Conservation (phyloP, 2,797 vertebrate species). For the Garrulus glandarius region DNA sequence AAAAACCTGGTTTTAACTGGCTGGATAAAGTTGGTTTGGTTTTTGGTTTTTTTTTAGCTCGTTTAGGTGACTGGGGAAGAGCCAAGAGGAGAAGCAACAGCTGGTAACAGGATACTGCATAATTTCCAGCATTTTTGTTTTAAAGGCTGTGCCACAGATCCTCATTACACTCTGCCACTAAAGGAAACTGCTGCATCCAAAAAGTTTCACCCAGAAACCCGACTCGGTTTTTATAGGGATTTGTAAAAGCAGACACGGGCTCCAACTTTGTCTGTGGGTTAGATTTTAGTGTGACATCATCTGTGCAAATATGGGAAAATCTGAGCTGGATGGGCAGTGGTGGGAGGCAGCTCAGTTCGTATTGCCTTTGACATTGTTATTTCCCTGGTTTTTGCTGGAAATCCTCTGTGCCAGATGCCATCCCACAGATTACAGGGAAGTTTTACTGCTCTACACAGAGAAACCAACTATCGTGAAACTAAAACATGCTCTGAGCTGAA, state of each 20-base stretch:
- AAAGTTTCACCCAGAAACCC: slow-evolving; percentile 41
- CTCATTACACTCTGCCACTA: neutral
- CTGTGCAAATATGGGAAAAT: slow-evolving; percentile 28
- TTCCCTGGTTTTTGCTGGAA: neutral
- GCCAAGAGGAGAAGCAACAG: slow-evolving; percentile 36
- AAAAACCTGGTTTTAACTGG: neutral
- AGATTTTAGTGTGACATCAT: slow-evolving; percentile 38
- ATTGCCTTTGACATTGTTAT: neutral
- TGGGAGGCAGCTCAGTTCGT: neutral
- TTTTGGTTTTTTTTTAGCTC: neutral
- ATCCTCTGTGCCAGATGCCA: neutral
- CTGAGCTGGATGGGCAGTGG: neutral
- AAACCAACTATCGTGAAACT: neutral
- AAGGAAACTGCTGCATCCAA: slow-evolving; percentile 40
- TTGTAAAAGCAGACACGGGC: neutral
- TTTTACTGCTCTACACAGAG: neutral
- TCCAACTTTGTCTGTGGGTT: slow-evolving; percentile 21
- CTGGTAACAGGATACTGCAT: slow-evolving; percentile 31
- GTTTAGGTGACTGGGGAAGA: slow-evolving; percentile 1
- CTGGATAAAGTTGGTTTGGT: neutral
- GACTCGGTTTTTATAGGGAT: slow-evolving; percentile 17
- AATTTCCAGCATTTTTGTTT: slow-evolving; percentile 11
- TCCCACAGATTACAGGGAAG: neutral
- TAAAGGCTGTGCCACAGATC: neutral
- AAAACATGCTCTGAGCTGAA: neutral